These are phyloP conservation scores for Serilophus lunatus DNA, from an alignment of 2,113 vertebrate genomes.

Conservation along the genomic window DNA sequence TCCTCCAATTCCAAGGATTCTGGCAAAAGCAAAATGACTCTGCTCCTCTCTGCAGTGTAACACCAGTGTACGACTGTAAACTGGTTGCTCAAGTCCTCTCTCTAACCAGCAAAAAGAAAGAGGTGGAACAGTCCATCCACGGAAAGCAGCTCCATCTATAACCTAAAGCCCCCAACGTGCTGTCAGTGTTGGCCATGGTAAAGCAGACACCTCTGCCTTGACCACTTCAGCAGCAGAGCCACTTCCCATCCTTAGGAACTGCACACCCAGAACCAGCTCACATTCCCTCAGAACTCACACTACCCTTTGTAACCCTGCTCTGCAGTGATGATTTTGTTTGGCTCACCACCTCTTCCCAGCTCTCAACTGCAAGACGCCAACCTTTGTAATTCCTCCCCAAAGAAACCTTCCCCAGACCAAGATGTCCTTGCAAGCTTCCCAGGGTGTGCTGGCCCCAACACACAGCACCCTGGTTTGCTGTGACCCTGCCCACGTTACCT, in stretches of 20 bases:
- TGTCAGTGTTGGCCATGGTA: rapidly evolving
- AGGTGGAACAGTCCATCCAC: background rate
- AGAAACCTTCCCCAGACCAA: background rate
- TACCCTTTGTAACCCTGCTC: background rate
- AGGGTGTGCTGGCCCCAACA: background rate
- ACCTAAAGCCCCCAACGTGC: background rate
- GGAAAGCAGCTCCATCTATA: background rate
- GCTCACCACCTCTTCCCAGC: background rate
- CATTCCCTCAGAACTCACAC: background rate
- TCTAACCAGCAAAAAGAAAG: background rate
- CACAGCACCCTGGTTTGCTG: background rate
- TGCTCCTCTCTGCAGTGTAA: background rate
- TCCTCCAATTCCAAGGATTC: background rate
- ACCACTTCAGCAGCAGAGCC: background rate
- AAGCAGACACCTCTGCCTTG: background rate
- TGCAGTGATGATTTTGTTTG: background rate
- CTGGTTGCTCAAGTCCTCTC: background rate
- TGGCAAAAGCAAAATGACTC: background rate
- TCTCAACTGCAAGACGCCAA: background rate
- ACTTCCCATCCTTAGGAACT: background rate
- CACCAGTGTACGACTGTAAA: background rate
- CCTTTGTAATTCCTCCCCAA: background rate
- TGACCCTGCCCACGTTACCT: background rate
- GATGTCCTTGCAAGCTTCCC: background rate
- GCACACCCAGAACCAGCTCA: background rate